Evolutionary conservation across 2,888 invertebrate genomes (phyloP).

Genomic region (Schizaphis graminum): DNA sequence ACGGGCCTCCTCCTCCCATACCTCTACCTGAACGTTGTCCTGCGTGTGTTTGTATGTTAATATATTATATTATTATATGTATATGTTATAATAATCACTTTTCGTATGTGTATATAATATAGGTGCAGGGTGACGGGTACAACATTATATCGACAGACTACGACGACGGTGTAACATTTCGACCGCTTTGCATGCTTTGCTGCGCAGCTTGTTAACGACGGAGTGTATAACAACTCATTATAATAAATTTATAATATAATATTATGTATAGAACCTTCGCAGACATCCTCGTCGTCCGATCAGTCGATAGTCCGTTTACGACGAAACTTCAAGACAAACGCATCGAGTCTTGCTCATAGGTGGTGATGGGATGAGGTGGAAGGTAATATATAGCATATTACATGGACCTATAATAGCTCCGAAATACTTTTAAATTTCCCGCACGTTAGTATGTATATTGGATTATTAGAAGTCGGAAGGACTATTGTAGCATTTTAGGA

Average conservation of each 20-base stretch:
- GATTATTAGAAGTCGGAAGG: neutral
- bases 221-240: conserved; percentile 26
- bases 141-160: neutral
- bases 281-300: neutral
- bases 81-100: conserved; percentile 1
- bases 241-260: conserved; percentile 9
- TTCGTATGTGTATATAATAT: neutral
- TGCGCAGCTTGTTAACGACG: conserved; percentile 26
- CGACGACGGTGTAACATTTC: conserved; percentile 44
- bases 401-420: neutral
- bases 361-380: neutral
- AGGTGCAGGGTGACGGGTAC: neutral
- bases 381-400: too few species aligned
- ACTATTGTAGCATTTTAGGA: neutral
- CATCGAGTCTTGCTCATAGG: neutral
- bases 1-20: neutral
- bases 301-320: neutral
- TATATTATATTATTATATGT: neutral
- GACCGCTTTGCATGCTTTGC: neutral
- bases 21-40: neutral
- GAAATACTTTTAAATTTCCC: neutral
- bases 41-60: neutral
- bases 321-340: neutral
- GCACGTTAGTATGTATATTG: neutral
- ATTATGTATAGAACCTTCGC: neutral